Evolutionary conservation across 2,797 vertebrate species (phyloP).

Genomic region (Takifugu ocellatus): DNA sequence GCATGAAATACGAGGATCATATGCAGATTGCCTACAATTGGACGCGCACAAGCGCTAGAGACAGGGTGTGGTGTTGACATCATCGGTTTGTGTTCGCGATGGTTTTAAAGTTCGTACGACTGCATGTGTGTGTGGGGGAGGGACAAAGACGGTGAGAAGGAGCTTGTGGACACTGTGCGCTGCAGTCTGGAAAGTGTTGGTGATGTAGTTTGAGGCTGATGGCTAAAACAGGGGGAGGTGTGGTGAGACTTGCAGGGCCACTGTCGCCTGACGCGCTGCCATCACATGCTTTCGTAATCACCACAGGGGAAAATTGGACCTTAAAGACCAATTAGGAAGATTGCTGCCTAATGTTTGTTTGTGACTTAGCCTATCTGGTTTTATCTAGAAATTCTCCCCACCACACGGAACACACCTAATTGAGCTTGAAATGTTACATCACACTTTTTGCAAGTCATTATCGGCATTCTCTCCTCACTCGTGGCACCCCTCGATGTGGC

Average conservation of each 20-base stretch:
- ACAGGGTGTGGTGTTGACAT: slow-evolving; percentile 52
- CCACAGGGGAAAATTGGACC: slow-evolving; percentile 16
- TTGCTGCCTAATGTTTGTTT: slow-evolving; percentile 11
- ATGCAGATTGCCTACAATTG: slow-evolving; percentile 43
- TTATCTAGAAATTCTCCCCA: slow-evolving; percentile 7
- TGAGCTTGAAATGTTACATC: slow-evolving; percentile 1
- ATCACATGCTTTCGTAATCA: slow-evolving; percentile 40
- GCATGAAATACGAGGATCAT: slow-evolving; percentile 64
- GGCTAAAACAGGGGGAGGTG: slow-evolving; percentile 62
- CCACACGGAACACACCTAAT: not conserved
- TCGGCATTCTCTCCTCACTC: not conserved
- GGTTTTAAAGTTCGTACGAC: slow-evolving; percentile 23
- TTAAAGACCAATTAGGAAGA: slow-evolving; percentile 19
- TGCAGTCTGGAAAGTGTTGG: slow-evolving; percentile 54
- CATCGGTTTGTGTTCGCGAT: slow-evolving; percentile 38
- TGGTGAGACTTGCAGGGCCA: slow-evolving; percentile 54
- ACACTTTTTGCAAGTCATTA: slow-evolving; percentile 1
- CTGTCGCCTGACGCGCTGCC: slow-evolving; percentile 51
- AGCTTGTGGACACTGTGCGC: slow-evolving; percentile 29
- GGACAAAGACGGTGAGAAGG: slow-evolving; percentile 14
- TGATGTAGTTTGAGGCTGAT: slow-evolving; percentile 47
- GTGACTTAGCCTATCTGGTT: not conserved
- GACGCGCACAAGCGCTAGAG: slow-evolving; percentile 36
- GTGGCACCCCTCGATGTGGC: slow-evolving; percentile 3
- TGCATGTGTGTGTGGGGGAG: not conserved